Evolutionary conservation across 2,797 vertebrate species (phyloP).

Genomic region (Cyclopterus lumpus): DNA sequence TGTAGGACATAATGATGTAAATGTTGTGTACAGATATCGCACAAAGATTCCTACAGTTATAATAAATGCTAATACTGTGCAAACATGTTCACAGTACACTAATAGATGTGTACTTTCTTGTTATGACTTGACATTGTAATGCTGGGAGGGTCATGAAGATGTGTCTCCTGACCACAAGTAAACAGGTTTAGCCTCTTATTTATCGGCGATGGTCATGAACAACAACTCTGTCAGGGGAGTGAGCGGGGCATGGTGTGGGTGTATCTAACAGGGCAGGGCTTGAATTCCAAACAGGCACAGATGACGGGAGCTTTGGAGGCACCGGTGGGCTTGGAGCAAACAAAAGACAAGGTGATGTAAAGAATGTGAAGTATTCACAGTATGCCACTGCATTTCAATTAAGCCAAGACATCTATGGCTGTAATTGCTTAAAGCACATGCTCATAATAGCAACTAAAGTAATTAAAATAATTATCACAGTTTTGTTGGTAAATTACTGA

Average conservation of each 20-base stretch:
- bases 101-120: slow-evolving; percentile 58
- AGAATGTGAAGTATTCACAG: slow-evolving; percentile 55
- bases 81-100: slow-evolving; percentile 38
- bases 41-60: slow-evolving; percentile 21
- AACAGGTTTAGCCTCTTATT: slow-evolving; percentile 67
- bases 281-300: slow-evolving; percentile 63
- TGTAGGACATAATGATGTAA: slow-evolving; percentile 11
- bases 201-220: slow-evolving; percentile 61
- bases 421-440: slow-evolving; percentile 87
- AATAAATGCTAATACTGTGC: slow-evolving; percentile 24
- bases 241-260: slow-evolving; percentile 62
- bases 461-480: slow-evolving; percentile 87
- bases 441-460: slow-evolving; percentile 79
- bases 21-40: background rate
- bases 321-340: slow-evolving; percentile 40
- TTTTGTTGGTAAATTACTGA: slow-evolving; percentile 88
- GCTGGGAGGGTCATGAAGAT: slow-evolving; percentile 44
- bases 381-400: slow-evolving; percentile 79
- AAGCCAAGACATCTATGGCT: slow-evolving; percentile 80
- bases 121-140: slow-evolving; percentile 61
- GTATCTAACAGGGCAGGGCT: slow-evolving; percentile 38
- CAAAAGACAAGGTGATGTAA: slow-evolving; percentile 57
- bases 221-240: slow-evolving; percentile 60
- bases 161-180: slow-evolving; percentile 56
- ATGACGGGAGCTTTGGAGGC: slow-evolving; percentile 37